A percentile compares a stretch with the other conserved stretches of the same genome.
phyloP scores from a whole-genome alignment of 2,888 invertebrate species.

The Nomada ruficornis region DNA sequence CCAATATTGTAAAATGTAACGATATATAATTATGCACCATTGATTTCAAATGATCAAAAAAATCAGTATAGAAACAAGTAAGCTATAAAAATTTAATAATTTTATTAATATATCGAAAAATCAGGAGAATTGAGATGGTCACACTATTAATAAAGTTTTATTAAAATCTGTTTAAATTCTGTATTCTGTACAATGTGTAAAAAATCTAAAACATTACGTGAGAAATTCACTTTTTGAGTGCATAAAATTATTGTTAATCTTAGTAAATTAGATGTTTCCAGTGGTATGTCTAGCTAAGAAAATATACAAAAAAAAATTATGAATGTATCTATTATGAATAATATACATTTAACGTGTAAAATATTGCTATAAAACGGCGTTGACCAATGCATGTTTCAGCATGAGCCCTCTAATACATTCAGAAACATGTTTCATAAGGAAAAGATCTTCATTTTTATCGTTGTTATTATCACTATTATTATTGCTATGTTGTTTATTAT shows the following conservation, averaged over 20 bases:
- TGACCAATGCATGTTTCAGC: neutral
- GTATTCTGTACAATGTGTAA: constrained; percentile 4
- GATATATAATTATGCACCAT: constrained; percentile 24
- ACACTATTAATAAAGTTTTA: constrained; percentile 16
- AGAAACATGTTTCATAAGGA: neutral
- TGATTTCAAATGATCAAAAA: constrained; percentile 21
- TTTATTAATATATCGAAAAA: constrained; percentile 10
- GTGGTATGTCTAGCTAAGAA: constrained; percentile 25
- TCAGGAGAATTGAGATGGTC: neutral
- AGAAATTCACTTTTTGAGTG: constrained; percentile 10
- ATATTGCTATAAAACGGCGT: constrained; percentile 16
- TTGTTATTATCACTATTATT: neutral
- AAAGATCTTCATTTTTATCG: neutral
- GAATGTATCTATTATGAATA: constrained; percentile 38
- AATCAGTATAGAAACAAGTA: constrained; percentile 25
- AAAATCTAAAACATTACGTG: constrained; percentile 18
- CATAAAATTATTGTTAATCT: constrained; percentile 16
- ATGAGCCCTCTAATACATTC: neutral
- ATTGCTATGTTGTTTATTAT: constrained; percentile 1
- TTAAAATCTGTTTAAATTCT: constrained; percentile 22
- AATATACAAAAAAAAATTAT: constrained; percentile 8
- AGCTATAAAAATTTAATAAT: constrained; percentile 24
- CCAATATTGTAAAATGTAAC: constrained; percentile 31
- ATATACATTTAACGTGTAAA: constrained; percentile 31
- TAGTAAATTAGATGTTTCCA: constrained; percentile 5